Percentiles rank a stretch among this genome's conserved stretches.
phyloP scores from a whole-genome alignment of 2,797 vertebrate species.

The Eidolon dupreanum region DNA sequence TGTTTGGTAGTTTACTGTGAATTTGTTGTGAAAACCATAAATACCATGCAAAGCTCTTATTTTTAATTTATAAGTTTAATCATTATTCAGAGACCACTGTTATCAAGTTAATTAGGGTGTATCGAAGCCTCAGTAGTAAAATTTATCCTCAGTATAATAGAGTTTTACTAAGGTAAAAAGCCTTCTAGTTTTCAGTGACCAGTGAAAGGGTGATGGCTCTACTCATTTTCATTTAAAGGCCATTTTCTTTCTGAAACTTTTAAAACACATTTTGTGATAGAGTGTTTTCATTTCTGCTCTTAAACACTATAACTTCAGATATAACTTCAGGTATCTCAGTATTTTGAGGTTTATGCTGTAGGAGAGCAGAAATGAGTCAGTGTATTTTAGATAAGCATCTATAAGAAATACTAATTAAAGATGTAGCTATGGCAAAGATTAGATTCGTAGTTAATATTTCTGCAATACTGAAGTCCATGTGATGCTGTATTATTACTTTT shows the following conservation, averaged over 20 bases:
- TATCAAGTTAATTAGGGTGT: conserved; percentile 29
- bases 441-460: conserved; percentile 38
- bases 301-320: background rate
- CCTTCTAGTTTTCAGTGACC: background rate
- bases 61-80: conserved; percentile 55
- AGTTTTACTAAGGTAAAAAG: conserved; percentile 45
- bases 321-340: background rate
- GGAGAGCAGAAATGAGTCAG: background rate
- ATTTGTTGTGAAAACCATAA: conserved; percentile 50
- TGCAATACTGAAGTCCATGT: background rate
- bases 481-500: background rate
- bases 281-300: background rate
- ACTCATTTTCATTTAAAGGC: background rate
- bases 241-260: conserved; percentile 12
- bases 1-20: conserved; percentile 21
- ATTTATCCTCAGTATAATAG: conserved; percentile 20
- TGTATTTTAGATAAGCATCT: conserved; percentile 38
- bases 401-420: conserved; percentile 38
- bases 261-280: conserved; percentile 27
- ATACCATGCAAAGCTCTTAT: background rate
- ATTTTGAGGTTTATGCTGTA: conserved; percentile 7
- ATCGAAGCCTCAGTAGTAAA: conserved; percentile 36
- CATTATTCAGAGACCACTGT: background rate
- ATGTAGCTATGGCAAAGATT: background rate
- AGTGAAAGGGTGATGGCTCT: background rate